These are phyloP conservation scores for Pelvicachromis taeniatus DNA, from an alignment of 2,113 vertebrate species.

Conservation along the genomic window DNA sequence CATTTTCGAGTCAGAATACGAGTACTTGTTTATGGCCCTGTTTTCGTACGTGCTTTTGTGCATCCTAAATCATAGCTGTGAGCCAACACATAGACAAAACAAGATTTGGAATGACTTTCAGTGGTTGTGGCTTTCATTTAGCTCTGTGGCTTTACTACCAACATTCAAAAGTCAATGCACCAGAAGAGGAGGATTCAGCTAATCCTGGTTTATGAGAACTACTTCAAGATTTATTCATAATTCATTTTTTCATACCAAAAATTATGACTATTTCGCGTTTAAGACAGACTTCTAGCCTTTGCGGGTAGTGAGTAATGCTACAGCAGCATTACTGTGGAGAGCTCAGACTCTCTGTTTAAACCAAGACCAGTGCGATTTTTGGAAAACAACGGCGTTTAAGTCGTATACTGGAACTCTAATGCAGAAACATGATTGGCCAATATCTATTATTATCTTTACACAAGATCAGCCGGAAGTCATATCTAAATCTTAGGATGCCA, in stretches of 20 bases:
- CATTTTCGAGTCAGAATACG: neutral
- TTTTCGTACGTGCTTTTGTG: neutral
- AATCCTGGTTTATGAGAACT: neutral
- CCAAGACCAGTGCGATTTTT: neutral
- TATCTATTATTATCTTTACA: neutral
- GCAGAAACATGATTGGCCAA: neutral
- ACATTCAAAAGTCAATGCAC: neutral
- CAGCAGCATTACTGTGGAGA: neutral
- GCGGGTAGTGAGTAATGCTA: neutral
- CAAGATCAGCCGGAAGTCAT: neutral
- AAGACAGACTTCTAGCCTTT: neutral
- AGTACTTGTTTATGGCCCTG: neutral
- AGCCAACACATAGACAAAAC: neutral
- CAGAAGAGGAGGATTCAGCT: neutral
- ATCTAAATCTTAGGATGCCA: neutral
- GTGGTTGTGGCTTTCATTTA: neutral
- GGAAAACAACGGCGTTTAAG: neutral
- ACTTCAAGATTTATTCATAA: neutral
- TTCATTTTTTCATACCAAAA: neutral
- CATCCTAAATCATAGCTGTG: slow-evolving; percentile 8
- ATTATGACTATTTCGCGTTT: neutral
- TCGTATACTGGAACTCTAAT: accelerated
- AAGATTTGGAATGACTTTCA: neutral
- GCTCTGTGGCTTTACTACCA: neutral
- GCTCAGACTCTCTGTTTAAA: neutral